A percentile compares a stretch with the other conserved stretches of the same genome.
These are phyloP conservation scores for Perca flavescens DNA, from an alignment of 2,113 vertebrate genomes.

Conservation along the genomic window DNA sequence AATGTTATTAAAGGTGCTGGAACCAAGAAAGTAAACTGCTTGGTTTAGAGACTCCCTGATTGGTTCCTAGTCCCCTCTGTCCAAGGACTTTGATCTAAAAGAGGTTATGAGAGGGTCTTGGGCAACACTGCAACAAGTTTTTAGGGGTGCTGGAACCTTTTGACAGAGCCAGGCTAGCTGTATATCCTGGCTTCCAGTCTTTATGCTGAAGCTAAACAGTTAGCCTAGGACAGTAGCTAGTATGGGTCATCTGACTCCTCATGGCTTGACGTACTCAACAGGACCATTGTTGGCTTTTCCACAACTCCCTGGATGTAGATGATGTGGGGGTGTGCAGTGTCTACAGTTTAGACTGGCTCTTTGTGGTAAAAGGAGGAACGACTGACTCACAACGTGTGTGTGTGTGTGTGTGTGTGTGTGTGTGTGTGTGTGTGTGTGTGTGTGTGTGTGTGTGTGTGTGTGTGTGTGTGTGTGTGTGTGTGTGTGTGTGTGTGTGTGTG, in stretches of 20 bases:
- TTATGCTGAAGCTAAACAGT: not conserved
- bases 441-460: slow-evolving; percentile 5
- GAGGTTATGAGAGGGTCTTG: not conserved
- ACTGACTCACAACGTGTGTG: slow-evolving; percentile 64
- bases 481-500: not conserved
- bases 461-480: not conserved
- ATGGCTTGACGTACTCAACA: slow-evolving; percentile 51
- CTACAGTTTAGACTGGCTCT: slow-evolving; percentile 58
- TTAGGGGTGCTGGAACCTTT: not conserved
- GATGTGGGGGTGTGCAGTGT: slow-evolving; percentile 39
- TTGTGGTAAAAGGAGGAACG: slow-evolving; percentile 51
- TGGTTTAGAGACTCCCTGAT: slow-evolving; percentile 38
- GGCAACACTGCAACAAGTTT: not conserved
- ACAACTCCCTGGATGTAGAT: slow-evolving; percentile 50
- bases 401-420: slow-evolving; percentile 18
- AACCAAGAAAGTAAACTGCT: slow-evolving; percentile 32
- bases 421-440: not conserved
- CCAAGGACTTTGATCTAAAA: not conserved
- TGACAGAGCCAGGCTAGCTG: not conserved
- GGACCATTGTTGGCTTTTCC: slow-evolving; percentile 65
- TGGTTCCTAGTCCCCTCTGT: not conserved
- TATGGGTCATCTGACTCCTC: slow-evolving; percentile 53
- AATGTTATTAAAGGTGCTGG: slow-evolving; percentile 57
- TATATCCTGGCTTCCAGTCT: not conserved
- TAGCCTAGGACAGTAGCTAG: slow-evolving; percentile 29